Conservation (phyloP, 2,888 invertebrate species). For the Antheraea assamensis region DNA sequence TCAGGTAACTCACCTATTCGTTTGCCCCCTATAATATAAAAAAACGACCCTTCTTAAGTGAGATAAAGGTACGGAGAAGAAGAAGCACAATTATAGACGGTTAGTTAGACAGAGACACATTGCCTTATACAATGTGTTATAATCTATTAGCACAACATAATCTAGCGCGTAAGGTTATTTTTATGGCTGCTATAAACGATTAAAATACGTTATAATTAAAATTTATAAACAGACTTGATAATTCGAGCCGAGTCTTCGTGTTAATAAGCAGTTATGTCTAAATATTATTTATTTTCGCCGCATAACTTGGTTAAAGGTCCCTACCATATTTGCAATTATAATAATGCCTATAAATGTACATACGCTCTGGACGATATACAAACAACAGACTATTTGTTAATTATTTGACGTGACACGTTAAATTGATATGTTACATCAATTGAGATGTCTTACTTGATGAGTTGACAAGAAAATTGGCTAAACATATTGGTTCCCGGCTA, state of each 20-base stretch:
- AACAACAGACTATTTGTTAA: slow-evolving; percentile 41
- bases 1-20: too few species aligned
- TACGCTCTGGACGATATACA: slow-evolving; percentile 46
- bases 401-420: slow-evolving; percentile 64
- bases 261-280: slow-evolving; percentile 18
- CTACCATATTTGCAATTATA: slow-evolving; percentile 21
- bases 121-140: too few species aligned
- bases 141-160: too few species aligned
- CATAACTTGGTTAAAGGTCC: slow-evolving; percentile 34
- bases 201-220: slow-evolving; percentile 1
- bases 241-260: slow-evolving; percentile 17
- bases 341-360: slow-evolving; percentile 25
- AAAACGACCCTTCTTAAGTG: too few species aligned
- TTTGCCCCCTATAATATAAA: too few species aligned
- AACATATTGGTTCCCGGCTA: not conserved
- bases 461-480: slow-evolving; percentile 2
- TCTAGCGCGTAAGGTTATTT: not conserved
- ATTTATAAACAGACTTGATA: not conserved
- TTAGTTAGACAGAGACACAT: too few species aligned
- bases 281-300: slow-evolving; percentile 9
- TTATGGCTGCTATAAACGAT: not conserved
- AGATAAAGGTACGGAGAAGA: too few species aligned
- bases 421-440: slow-evolving; percentile 48
- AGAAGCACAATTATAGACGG: too few species aligned
- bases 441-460: slow-evolving; percentile 12